phyloP scores from a whole-genome alignment of 35 echinoderm and acorn worm genomes.

The Chiridota heheva region DNA sequence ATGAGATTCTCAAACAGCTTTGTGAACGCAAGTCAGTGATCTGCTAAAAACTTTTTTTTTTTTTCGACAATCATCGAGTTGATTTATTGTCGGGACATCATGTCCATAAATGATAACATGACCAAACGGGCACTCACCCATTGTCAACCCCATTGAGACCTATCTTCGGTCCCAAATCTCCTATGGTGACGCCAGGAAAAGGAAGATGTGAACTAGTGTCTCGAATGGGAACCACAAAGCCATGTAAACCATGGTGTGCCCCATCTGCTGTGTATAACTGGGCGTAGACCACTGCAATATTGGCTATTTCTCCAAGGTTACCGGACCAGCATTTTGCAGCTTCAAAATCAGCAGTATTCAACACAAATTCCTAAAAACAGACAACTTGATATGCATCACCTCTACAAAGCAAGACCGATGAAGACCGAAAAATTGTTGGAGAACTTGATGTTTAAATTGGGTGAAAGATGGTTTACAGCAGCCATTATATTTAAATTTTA shows the following conservation, averaged over 20 bases:
- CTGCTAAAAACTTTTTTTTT: no score
- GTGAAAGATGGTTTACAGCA: no score
- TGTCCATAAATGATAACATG: no score
- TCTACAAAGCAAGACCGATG: no score
- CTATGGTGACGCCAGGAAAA: conserved; percentile 75
- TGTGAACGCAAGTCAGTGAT: no score
- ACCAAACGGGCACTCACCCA: conserved; percentile 56
- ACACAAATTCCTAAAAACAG: conserved; percentile 68
- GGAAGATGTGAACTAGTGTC: conserved; percentile 63
- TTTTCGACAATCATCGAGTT: no score
- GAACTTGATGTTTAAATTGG: no score
- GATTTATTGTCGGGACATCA: no score
- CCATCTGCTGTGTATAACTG: conserved; percentile 95
- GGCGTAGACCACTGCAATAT: conserved; percentile 76
- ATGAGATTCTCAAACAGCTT: no score
- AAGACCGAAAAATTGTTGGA: no score
- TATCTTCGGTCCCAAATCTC: conserved; percentile 89
- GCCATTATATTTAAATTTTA: no score
- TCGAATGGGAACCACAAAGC: conserved; percentile 80
- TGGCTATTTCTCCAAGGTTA: conserved; percentile 85
- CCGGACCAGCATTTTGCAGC: conserved; percentile 94
- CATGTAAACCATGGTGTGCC: conserved; percentile 77
- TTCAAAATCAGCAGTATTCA: conserved; percentile 95
- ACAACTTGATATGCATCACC: no score
- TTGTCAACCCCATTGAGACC: conserved; percentile 96